Conservation (phyloP, 2,888 invertebrate species). For the Subacronicta megacephala region DNA sequence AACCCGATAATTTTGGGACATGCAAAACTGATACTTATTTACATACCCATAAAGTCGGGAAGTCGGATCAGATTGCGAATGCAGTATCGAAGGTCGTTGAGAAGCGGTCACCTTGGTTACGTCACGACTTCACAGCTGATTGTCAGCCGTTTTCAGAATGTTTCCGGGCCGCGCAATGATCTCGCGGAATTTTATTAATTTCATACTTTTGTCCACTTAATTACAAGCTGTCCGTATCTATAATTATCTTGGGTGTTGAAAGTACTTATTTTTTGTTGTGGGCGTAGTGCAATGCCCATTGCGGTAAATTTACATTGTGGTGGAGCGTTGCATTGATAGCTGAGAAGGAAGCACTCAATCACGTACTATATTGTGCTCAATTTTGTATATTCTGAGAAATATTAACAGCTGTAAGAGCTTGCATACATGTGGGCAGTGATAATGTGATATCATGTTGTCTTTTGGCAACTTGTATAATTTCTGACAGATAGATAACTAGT, state of each 20-base stretch:
- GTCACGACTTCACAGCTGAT: slow-evolving; percentile 62
- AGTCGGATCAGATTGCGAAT: slow-evolving; percentile 10
- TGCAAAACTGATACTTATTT: slow-evolving; percentile 13
- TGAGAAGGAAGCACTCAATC: slow-evolving; percentile 43
- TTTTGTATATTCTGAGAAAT: slow-evolving; percentile 17
- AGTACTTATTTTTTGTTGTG: slow-evolving; percentile 32
- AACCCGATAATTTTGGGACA: slow-evolving; percentile 4
- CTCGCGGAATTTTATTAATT: slow-evolving; percentile 27
- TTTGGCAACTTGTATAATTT: too few species aligned
- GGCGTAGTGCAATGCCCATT: slow-evolving; percentile 38
- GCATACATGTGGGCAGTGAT: too few species aligned
- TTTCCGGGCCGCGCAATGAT: slow-evolving; percentile 34
- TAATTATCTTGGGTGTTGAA: slow-evolving; percentile 39
- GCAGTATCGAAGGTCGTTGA: slow-evolving; percentile 49
- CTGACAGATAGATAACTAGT: too few species aligned
- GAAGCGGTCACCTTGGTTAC: slow-evolving; percentile 63
- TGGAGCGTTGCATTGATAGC: slow-evolving; percentile 24
- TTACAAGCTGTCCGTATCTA: slow-evolving; percentile 16
- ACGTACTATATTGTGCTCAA: slow-evolving; percentile 18
- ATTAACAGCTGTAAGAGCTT: neutral
- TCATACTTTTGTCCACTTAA: slow-evolving; percentile 8
- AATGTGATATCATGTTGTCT: too few species aligned
- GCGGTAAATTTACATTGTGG: slow-evolving; percentile 29
- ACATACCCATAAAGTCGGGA: neutral
- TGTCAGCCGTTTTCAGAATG: slow-evolving; percentile 21